A percentile compares a stretch with the other conserved stretches of the same genome.
phyloP scores from a whole-genome alignment of 2,113 vertebrate species.

The Leptobrachium ailaonicum region DNA sequence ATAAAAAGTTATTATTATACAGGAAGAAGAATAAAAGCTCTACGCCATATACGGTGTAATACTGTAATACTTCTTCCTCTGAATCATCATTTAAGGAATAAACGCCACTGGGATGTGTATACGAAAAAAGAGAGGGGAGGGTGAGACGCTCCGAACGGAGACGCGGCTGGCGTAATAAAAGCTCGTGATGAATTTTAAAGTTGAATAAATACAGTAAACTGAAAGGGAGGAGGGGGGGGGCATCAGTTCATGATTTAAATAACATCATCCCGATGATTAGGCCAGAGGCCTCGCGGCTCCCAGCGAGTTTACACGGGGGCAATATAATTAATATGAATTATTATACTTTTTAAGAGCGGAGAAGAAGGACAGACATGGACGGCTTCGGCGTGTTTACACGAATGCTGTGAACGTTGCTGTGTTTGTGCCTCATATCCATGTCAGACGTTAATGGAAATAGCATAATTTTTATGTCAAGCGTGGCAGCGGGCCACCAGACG shows the following conservation, averaged over 20 bases:
- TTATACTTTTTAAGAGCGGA: slow-evolving; percentile 58
- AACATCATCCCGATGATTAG: slow-evolving; percentile 39
- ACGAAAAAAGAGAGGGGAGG: neutral
- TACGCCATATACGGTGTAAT: too few relatives aligned
- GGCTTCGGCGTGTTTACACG: slow-evolving; percentile 61
- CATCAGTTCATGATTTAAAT: slow-evolving; percentile 50
- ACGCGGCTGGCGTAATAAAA: neutral
- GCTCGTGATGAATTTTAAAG: neutral
- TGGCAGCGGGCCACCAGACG: slow-evolving; percentile 62
- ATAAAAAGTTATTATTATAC: too few relatives aligned
- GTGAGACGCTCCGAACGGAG: neutral
- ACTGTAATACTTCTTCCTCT: too few relatives aligned
- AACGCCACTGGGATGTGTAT: slow-evolving; percentile 9
- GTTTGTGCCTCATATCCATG: slow-evolving; percentile 55
- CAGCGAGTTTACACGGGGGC: slow-evolving; percentile 50
- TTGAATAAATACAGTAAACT: slow-evolving; percentile 53
- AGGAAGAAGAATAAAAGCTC: too few relatives aligned
- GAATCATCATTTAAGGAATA: neutral
- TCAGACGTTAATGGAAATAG: slow-evolving; percentile 69
- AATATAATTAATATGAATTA: slow-evolving; percentile 65
- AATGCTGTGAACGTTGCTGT: slow-evolving; percentile 55
- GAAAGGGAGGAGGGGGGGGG: slow-evolving; percentile 46
- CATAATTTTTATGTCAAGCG: slow-evolving; percentile 51
- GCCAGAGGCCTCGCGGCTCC: neutral
- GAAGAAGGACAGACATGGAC: slow-evolving; percentile 53